Base-by-base conservation (phyloP, 92 coral and sea anemone species). In the Palythoa heliodiscus region DNA sequence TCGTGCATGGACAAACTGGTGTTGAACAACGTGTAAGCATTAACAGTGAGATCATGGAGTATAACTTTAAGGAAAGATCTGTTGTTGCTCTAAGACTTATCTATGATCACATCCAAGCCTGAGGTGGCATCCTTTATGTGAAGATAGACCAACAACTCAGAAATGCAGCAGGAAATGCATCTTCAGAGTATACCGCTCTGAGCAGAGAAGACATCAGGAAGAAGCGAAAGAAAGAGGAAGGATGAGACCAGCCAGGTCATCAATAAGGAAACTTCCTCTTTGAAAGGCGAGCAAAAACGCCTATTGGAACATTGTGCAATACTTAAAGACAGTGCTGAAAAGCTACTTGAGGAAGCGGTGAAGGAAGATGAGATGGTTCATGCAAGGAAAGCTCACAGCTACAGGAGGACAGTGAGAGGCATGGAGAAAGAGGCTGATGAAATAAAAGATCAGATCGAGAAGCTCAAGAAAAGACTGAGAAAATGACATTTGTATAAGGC, bases 11-110 rank as follows among this genome's bases (percentile, higher is more conserved):
- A 29, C 35, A 29, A 77, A 93, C 93, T 73, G 86, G 94, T 82
- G 93, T 91, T 2, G 97, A 89, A 87, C 82, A 92, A n/a, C 92
- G 92, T 13, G 68, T 87, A 82, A 89, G 97, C 82, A 73, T 91
- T 13, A 91, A 91, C 86, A 91, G 71, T 19, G 92, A 91, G 43
- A 38, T 81, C n/a, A 91, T 91, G 97, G 35, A 77, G 40, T 89
- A 85, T 67, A 78, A 93, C 77, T 91, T 93, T 67, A 91, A 89
- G 60, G 88, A 93, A 82, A 83, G 85, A 75, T 93, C 93, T 38
- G 87, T 91, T 37, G 87, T 86, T 89, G 92, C 92, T 11, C 77
- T 83, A 50, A 71, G 94, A 76, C 87, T 39, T 69, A 93, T 91
- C 64, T 86, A 88, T 67, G 91, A 84, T 80, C 92, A 89, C 61